Base-by-base conservation (phyloP, 1,140 invertebrate species). In the Bombus waltoni region DNA sequence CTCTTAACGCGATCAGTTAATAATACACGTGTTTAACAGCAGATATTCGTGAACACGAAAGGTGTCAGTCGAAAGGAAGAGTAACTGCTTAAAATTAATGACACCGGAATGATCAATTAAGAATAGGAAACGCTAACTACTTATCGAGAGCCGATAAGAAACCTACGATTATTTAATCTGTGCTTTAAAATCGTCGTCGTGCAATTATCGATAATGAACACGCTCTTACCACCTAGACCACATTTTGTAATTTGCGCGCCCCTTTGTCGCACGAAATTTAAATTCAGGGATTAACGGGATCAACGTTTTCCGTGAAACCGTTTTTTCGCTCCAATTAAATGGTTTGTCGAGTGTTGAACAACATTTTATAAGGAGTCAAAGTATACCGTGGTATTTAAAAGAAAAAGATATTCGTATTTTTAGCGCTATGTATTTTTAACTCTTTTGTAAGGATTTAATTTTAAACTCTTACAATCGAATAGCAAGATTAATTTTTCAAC, bases 121-220 rank as follows among this genome's bases (percentile, higher is more conserved):
- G 40, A 44, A 65, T 32, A 77, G 28, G 53, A 22, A 53, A 81
- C 22, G 35, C 59, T 35, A 87, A 89, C 76, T 78, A 78, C 79
- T 87, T 90, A 92, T 88, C 82, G 76, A 87, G 81, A 62, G 76
- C 80, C 88, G 90, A 92, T 92, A 93, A 93, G 89, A 91, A 91
- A 89, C 88, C 83, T 78, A 84, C 88, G 93, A 93, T 94, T 93
- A 93, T 90, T 93, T 93, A 92, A 94, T 93, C 92, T 92, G 47
- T 83, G 70, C 77, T 87, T 78, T 25, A 81, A 81, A 91, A 93
- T 93, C 90, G 88, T 93, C 90, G 88, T 68, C 40, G 62, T 89
- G 88, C 86, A 87, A 93, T 93, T 93, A 92, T 89, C 88, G 89
- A 87, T 93, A 93, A 93, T 92, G 90, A 88, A 91, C 91, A 86